Percentiles rank a stretch among this genome's conserved stretches.
These are phyloP conservation scores for Rousettus leschenaultii DNA, from an alignment of 2,113 vertebrate species.

Conservation along the genomic window DNA sequence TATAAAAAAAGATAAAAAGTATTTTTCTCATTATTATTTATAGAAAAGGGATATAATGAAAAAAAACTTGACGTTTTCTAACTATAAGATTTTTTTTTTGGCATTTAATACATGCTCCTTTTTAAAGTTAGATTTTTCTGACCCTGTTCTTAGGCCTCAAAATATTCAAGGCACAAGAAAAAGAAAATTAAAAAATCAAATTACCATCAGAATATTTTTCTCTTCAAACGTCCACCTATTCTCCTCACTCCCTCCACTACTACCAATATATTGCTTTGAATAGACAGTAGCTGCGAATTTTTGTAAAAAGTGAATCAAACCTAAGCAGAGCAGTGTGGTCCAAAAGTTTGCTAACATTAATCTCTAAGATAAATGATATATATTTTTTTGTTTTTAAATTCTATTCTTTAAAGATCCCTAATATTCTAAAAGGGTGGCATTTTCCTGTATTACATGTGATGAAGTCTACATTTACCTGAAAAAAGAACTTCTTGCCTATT, in stretches of 20 bases:
- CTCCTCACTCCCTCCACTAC: background rate
- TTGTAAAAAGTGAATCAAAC: background rate
- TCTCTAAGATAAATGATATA: background rate
- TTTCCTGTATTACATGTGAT: background rate
- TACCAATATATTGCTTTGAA: background rate
- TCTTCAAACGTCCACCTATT: background rate
- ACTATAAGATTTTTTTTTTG: background rate
- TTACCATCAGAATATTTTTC: constrained; percentile 36
- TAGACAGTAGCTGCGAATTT: background rate
- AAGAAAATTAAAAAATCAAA: background rate
- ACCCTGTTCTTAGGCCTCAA: background rate
- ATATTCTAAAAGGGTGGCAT: background rate
- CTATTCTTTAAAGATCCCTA: background rate
- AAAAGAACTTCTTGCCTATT: background rate
- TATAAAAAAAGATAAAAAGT: background rate
- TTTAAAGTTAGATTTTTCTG: constrained; percentile 54
- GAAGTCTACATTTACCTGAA: background rate
- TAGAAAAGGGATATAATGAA: background rate
- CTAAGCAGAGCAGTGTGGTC: background rate
- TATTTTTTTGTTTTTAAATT: background rate
- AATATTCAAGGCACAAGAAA: background rate
- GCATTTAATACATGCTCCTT: background rate
- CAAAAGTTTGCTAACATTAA: background rate
- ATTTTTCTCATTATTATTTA: constrained; percentile 37
- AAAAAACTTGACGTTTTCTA: background rate